Conservation (phyloP, 2,888 invertebrate genomes). For the Venustoraphidia nigricollis region DNA sequence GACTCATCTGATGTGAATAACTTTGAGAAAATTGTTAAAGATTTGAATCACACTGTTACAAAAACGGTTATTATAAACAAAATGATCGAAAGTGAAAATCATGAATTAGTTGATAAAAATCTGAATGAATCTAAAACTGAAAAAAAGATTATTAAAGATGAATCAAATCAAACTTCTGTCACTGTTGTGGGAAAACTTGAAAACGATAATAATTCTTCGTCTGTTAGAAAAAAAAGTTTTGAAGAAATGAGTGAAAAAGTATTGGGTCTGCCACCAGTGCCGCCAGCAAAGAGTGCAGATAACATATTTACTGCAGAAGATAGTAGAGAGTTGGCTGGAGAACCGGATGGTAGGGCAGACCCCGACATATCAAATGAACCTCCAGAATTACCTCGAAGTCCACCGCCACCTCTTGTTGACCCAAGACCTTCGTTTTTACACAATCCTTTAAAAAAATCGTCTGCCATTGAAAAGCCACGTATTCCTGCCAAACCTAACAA, state of each 20-base stretch:
- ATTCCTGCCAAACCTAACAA: conserved; percentile 54
- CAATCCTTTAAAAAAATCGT: conserved; percentile 32
- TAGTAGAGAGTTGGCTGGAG: conserved; percentile 66
- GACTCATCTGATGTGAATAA: too few relatives aligned
- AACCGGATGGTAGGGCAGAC: conserved; percentile 77
- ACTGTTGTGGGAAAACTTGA: background rate
- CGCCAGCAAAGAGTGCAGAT: conserved; percentile 3
- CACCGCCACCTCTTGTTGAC: conserved; percentile 44
- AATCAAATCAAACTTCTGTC: too few relatives aligned
- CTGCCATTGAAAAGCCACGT: conserved; percentile 40
- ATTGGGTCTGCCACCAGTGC: conserved; percentile 4
- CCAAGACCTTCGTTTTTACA: conserved; percentile 58
- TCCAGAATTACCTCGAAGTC: conserved; percentile 52
- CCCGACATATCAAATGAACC: conserved; percentile 55
- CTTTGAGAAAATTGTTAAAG: conserved; percentile 7
- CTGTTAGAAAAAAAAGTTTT: background rate
- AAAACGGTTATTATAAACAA: conserved; percentile 2
- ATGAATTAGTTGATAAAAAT: background rate
- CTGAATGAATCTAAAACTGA: too few relatives aligned
- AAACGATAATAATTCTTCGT: conserved; percentile 1
- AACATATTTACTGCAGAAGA: conserved; percentile 28
- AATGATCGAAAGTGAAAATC: background rate
- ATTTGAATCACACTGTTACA: conserved; percentile 3
- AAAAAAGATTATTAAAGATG: too few relatives aligned
- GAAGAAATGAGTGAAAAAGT: conserved; percentile 6